Percentiles rank a stretch among this genome's conserved stretches.
These are phyloP conservation scores for Reticulitermes speratus DNA, from an alignment of 1,140 invertebrate genomes.

Conservation along the genomic window DNA sequence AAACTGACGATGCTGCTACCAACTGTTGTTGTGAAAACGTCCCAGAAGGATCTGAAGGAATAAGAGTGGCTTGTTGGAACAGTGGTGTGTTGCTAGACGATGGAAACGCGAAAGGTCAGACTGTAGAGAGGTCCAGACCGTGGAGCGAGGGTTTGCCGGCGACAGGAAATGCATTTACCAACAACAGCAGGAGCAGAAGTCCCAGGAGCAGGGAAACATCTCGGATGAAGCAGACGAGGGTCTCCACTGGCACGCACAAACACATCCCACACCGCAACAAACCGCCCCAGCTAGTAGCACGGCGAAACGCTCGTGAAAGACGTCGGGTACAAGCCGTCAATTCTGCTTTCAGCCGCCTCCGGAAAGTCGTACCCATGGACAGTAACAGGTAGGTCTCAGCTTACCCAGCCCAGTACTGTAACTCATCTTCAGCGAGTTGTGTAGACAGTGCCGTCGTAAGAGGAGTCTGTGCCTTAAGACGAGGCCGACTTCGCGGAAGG, in stretches of 20 bases:
- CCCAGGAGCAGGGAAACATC: too few species aligned
- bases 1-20: too few species aligned
- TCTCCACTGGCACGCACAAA: slow-evolving; percentile 38
- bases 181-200: background rate
- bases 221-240: background rate
- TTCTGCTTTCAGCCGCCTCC: slow-evolving; percentile 50
- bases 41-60: too few species aligned
- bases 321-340: slow-evolving; percentile 59
- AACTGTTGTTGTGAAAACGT: too few species aligned
- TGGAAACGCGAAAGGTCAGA: too few species aligned
- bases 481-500: too few species aligned
- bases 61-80: background rate
- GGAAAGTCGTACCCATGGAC: slow-evolving; percentile 51
- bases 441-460: too few species aligned
- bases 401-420: too few species aligned
- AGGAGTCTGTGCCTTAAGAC: too few species aligned
- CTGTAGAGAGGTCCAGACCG: background rate
- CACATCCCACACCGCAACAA: slow-evolving; percentile 51
- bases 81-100: background rate
- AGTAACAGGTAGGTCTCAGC: slow-evolving; percentile 43
- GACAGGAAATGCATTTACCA: background rate
- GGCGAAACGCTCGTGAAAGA: slow-evolving; percentile 57
- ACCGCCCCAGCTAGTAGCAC: slow-evolving; percentile 54
- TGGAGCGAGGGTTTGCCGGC: background rate
- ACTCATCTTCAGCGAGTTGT: too few species aligned